Base-by-base conservation (phyloP, 2,797 vertebrate species). In the Pteronotus mesoamericanus region DNA sequence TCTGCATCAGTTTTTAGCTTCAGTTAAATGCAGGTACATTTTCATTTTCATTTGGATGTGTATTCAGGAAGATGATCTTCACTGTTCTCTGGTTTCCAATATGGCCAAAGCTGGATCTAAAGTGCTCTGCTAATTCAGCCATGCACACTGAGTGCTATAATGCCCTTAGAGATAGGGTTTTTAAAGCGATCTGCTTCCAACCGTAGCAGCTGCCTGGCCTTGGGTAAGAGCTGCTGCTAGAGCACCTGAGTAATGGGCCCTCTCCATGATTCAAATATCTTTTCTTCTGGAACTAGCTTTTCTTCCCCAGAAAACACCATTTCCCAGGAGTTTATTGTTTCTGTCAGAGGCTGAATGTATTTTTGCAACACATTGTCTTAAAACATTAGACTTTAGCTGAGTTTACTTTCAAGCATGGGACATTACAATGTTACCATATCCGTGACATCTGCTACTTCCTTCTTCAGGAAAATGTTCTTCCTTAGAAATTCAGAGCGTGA, bases 21-120 rank as follows among this genome's bases (percentile, higher is more conserved):
- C 71, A 92, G 48, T 91, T 86, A 78, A 86, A 74, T 72, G 12
- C 57, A 77, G 91, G 75, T 12, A 48, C 7, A 39, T 39, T 96
- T 94, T 82, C 46, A 72, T 89, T 96, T 90, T 82, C 79, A 86
- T 74, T 92, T 89, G 59, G 64, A n/a, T 89, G 29, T 1, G 2
- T 61, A 84, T 69, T 74, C 48, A 51, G 29, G 24, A 80, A 69
- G 29, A 37, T 66, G 39, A 74, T 89, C 10, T 46, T 4, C 78
- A 84, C 51, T 79, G 29, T 22, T 89, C 3, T 97, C 16, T 75
- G 21, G 64, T 64, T 96, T 83, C 69, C 51, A 29, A 9, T 15
- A 24, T 5, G 55, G 46, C 26, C 51, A 79, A 39, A 37, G 48
- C 80, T 95, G 51, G 21, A 39, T 37, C 6, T 74, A 15, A 69